Evolutionary conservation across 2,888 invertebrate species (phyloP).

Genomic region (Eubasilissa splendida): DNA sequence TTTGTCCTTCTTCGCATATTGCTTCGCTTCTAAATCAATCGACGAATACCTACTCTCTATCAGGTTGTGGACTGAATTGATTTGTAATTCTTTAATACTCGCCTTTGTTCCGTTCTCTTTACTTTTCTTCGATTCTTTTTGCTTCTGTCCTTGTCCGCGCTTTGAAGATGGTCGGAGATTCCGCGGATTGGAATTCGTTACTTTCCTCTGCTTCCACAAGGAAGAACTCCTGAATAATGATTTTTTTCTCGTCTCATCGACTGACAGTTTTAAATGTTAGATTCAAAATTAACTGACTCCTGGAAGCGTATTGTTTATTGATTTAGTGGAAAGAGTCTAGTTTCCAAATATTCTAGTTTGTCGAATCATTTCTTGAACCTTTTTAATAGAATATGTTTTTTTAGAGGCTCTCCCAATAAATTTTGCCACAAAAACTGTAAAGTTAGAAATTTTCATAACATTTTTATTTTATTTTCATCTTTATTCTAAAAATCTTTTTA

Average conservation of each 20-base stretch:
- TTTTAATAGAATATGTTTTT: too few relatives aligned
- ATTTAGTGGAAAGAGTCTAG: too few relatives aligned
- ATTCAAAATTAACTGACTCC: slow-evolving; percentile 22
- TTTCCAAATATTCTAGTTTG: too few relatives aligned
- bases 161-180: slow-evolving; percentile 32
- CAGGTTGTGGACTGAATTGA: slow-evolving; percentile 12
- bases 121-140: slow-evolving; percentile 14
- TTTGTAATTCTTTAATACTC: slow-evolving; percentile 38
- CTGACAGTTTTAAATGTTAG: slow-evolving; percentile 16
- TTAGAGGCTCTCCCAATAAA: too few relatives aligned
- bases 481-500: too few relatives aligned
- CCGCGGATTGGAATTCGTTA: slow-evolving; percentile 46
- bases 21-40: slow-evolving; percentile 22
- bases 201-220: slow-evolving; percentile 35
- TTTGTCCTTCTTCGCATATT: slow-evolving; percentile 6
- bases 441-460: too few relatives aligned
- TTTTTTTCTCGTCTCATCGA: neutral
- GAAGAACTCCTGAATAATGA: slow-evolving; percentile 4
- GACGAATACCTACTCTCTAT: neutral
- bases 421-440: too few relatives aligned
- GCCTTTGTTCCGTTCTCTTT: slow-evolving; percentile 20
- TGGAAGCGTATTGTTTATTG: neutral
- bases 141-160: slow-evolving; percentile 4
- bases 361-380: too few relatives aligned
- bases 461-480: neutral